Evolutionary conservation across 64 coral and sea anemone genomes (phyloP).

Genomic region (Pocillopora damicornis): DNA sequence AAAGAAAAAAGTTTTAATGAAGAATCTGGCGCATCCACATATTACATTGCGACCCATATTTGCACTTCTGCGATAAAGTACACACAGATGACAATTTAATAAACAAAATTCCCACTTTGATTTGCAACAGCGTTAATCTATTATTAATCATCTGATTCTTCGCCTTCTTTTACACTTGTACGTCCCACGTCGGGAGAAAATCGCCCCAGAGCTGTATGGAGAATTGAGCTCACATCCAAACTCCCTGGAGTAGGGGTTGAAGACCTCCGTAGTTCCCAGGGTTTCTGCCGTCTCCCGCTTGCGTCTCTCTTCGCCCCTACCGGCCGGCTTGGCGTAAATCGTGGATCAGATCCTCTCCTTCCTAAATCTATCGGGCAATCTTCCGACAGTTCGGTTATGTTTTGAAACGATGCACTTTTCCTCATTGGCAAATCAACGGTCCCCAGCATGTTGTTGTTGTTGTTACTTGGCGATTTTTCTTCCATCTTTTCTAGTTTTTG

Average conservation of each 20-base stretch:
- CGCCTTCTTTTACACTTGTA: constrained; percentile 16
- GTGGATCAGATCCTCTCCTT: constrained; percentile 25
- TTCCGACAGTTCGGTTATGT: constrained; percentile 14
- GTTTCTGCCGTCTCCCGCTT: constrained; percentile 11
- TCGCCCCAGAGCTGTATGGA: constrained; percentile 13
- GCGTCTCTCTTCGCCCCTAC: neutral
- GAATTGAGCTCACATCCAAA: constrained; percentile 23
- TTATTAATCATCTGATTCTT: constrained; percentile 25
- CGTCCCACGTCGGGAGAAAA: constrained; percentile 25
- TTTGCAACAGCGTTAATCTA: neutral
- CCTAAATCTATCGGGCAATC: constrained; percentile 13
- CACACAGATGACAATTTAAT: neutral
- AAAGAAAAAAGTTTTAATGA: too few species aligned
- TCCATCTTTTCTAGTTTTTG: constrained; percentile 14
- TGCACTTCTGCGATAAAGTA: neutral
- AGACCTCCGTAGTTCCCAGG: constrained; percentile 28
- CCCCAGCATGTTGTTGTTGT: neutral
- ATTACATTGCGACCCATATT: neutral
- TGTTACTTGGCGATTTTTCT: neutral
- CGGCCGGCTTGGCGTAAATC: neutral
- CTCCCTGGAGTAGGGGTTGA: constrained; percentile 21
- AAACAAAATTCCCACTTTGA: neutral
- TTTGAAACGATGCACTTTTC: constrained; percentile 34
- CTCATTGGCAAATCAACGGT: constrained; percentile 1
- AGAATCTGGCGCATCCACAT: too few species aligned